Conservation (phyloP, 2,797 vertebrate species). For the Mastacembelus armatus region DNA sequence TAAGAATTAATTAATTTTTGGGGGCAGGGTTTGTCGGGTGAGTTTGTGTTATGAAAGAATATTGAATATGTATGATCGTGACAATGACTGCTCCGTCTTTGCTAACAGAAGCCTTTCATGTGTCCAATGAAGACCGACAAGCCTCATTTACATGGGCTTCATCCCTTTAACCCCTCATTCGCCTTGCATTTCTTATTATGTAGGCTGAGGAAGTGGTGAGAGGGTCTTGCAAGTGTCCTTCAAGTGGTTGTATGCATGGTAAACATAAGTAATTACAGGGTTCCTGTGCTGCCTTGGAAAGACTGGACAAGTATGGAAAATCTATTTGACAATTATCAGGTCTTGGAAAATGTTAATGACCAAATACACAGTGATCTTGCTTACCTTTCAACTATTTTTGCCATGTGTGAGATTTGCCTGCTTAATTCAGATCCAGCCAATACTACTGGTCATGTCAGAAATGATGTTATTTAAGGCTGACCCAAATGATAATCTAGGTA, state of each 20-base stretch:
- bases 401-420: neutral
- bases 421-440: conserved; percentile 7
- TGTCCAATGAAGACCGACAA: conserved; percentile 73
- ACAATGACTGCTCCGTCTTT: conserved; percentile 60
- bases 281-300: conserved; percentile 55
- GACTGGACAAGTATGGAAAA: conserved; percentile 55
- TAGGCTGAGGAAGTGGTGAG: conserved; percentile 65
- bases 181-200: conserved; percentile 67
- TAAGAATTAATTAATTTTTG: conserved; percentile 45
- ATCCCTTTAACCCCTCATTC: conserved; percentile 71
- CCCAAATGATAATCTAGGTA: conserved; percentile 18
- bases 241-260: conserved; percentile 62
- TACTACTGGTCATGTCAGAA: too few relatives aligned
- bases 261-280: conserved; percentile 70
- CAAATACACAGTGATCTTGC: neutral
- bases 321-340: conserved; percentile 52
- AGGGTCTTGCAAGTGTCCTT: conserved; percentile 49
- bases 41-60: conserved; percentile 63
- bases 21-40: neutral
- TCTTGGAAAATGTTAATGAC: conserved; percentile 15
- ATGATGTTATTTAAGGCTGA: conserved; percentile 11
- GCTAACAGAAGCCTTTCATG: conserved; percentile 74
- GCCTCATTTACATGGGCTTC: conserved; percentile 80
- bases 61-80: conserved; percentile 77
- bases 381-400: neutral